These are phyloP conservation scores for Dromiciops gliroides DNA, from an alignment of 2,113 vertebrate genomes.

Conservation along the genomic window DNA sequence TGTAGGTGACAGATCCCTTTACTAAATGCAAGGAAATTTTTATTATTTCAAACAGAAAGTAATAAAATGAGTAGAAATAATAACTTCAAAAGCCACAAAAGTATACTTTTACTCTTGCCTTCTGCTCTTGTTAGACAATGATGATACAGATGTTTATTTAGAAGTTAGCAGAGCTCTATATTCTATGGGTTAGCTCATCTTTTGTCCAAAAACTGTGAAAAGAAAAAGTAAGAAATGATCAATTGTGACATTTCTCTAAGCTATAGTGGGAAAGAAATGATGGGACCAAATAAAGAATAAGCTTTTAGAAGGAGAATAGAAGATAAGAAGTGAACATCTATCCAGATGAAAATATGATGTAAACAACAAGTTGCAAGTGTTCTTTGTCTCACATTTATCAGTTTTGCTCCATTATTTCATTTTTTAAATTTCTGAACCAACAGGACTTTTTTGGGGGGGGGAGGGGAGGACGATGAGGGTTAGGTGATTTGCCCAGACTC, in stretches of 20 bases:
- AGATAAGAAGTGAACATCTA: not conserved
- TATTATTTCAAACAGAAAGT: slow-evolving; percentile 33
- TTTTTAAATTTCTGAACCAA: not conserved
- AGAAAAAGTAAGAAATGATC: slow-evolving; percentile 11
- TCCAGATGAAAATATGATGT: slow-evolving; percentile 11
- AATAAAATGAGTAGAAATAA: slow-evolving; percentile 19
- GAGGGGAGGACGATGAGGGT: too few species aligned
- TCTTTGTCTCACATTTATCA: slow-evolving; percentile 20
- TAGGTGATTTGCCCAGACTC: too few species aligned
- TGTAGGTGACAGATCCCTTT: slow-evolving; percentile 13
- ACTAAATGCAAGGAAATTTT: slow-evolving; percentile 46
- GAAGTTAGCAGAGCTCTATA: slow-evolving; percentile 3
- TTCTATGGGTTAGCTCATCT: slow-evolving; percentile 7
- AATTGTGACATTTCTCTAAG: slow-evolving; percentile 22
- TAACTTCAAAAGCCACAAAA: slow-evolving; percentile 13
- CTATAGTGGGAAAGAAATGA: slow-evolving; percentile 4
- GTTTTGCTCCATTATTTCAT: slow-evolving; percentile 46
- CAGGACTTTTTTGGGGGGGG: not conserved
- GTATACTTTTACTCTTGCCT: slow-evolving; percentile 9
- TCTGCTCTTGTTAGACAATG: not conserved
- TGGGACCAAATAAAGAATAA: not conserved
- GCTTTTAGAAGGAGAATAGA: slow-evolving; percentile 5
- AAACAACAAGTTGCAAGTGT: not conserved
- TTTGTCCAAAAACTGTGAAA: slow-evolving; percentile 12
- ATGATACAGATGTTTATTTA: slow-evolving; percentile 37